Base-by-base conservation (phyloP, 1,140 invertebrate species). In the Galendromus occidentalis region DNA sequence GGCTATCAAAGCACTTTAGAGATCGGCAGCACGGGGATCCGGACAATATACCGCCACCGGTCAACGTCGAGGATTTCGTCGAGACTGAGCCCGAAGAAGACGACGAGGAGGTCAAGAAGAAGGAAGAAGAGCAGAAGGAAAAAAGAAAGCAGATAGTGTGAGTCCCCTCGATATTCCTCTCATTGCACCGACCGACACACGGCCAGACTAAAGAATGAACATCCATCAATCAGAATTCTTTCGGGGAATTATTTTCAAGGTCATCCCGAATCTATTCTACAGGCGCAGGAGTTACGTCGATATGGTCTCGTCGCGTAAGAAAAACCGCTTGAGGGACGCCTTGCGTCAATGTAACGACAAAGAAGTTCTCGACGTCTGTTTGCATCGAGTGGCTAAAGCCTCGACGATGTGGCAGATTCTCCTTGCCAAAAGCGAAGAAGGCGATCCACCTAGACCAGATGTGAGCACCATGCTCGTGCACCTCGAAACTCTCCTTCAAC, bases 381-480 rank as follows among this genome's bases (percentile, higher is more conserved):
- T 78, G 14, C 77, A 77, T 22, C 71, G 74, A 6, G 72, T 79
- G 6, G 72, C 74, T 5, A 72, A 74, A 64, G 71, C 72, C 33
- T 70, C 78, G 47, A 75, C 74, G 0, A 68, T 75, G 0, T 79
- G 77, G 77, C 77, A 79, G 66, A 77, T 78, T 66, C 69, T 79
- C 42, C 66, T 78, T 22, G 74, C 76, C 71, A 77, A 77, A 69
- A 72, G 73, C 39, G 74, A 75, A 66, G 68, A 72, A 66, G 74
- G 69, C 22, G 67, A 69, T 12, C 71, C 71, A 45, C 39, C 69
- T 17, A 64, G 67, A 44, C 73, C 74, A 7, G 68, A 72, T 63
- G 69, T 71, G 25, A 69, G 71, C 42, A 70, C 71, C 39, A 72
- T 76, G 18, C 73, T 72, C 66, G 71, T 72, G 9, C 73, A 77